Conservation (phyloP, 2,113 vertebrate genomes). For the Syngnathus floridae region DNA sequence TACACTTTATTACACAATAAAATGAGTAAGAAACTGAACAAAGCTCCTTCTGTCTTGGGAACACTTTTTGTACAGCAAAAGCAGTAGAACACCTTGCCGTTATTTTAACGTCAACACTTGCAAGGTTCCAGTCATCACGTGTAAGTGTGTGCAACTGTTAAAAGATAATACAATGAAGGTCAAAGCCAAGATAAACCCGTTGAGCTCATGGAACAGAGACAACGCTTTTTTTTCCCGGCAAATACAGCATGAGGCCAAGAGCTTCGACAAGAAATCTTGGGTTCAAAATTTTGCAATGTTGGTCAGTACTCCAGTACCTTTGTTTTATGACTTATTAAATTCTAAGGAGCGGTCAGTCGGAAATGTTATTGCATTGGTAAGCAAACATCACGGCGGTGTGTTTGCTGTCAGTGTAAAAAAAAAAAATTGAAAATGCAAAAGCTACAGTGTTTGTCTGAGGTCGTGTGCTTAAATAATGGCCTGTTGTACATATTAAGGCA, state of each 20-base stretch:
- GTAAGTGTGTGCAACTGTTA: neutral
- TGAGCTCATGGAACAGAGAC: neutral
- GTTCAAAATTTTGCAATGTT: neutral
- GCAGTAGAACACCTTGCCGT: neutral
- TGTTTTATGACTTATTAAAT: slow-evolving; percentile 19
- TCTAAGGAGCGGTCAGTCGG: slow-evolving; percentile 16
- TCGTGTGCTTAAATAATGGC: slow-evolving; percentile 14
- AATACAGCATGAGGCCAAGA: neutral
- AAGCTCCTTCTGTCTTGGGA: neutral
- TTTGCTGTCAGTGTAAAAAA: slow-evolving; percentile 17
- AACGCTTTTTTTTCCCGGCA: neutral
- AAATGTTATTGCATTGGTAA: slow-evolving; percentile 40
- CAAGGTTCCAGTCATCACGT: neutral
- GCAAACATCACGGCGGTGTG: slow-evolving; percentile 20
- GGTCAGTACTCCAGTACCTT: neutral
- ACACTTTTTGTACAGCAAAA: neutral
- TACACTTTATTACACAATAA: slow-evolving; percentile 56
- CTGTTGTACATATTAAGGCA: slow-evolving; percentile 27
- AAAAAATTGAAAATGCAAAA: neutral
- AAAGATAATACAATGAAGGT: neutral
- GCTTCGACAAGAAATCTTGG: neutral
- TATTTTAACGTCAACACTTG: neutral
- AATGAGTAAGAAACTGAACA: slow-evolving; percentile 31
- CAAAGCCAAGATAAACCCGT: neutral
- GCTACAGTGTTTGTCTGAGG: slow-evolving; percentile 4